Evolutionary conservation across 2,113 vertebrate genomes (phyloP).

Genomic region (Orthochromis indermauri): DNA sequence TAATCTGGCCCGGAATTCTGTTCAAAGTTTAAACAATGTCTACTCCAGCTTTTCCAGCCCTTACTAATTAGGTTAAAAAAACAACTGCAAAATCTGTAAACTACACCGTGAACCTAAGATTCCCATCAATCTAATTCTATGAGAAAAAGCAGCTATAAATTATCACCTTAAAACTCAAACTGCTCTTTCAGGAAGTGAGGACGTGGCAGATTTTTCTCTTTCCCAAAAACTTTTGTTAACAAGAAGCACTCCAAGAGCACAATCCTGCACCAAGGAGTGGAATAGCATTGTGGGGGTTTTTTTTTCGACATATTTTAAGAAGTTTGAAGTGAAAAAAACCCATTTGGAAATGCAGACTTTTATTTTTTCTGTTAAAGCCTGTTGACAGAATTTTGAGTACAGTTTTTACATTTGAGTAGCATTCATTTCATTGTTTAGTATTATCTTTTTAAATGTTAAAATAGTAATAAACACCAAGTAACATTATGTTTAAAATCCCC

Average conservation of each 20-base stretch:
- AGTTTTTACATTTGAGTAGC: background rate
- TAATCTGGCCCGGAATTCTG: background rate
- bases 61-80: background rate
- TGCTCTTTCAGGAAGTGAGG: background rate
- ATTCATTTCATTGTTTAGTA: background rate
- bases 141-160: background rate
- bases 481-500: background rate
- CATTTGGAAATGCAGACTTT: background rate
- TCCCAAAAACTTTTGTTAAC: background rate
- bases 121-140: background rate
- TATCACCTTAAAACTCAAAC: background rate
- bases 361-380: background rate
- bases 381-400: background rate
- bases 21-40: background rate
- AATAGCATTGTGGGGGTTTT: fast-evolving
- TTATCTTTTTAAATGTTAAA: background rate
- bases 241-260: background rate
- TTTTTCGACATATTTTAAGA: background rate
- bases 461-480: background rate
- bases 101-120: background rate
- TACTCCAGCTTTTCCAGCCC: background rate
- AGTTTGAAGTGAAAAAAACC: background rate
- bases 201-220: background rate
- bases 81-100: background rate
- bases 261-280: background rate